Evolutionary conservation across 2,113 vertebrate genomes (phyloP), one percentile per base, ranked within the genome.

Genomic region (Camelus dromedarius): DNA sequence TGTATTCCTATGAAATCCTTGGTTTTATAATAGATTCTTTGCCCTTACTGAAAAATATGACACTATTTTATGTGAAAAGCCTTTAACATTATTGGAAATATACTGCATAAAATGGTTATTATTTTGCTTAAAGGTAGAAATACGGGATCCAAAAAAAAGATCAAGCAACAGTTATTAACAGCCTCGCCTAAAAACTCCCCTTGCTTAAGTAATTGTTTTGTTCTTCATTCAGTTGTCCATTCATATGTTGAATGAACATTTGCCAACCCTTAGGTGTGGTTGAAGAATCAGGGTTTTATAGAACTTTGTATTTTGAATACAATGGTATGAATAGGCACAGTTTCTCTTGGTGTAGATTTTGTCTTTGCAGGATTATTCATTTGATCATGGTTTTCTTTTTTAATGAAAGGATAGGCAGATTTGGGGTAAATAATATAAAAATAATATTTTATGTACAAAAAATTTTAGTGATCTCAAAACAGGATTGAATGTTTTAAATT

Each of bases 61-160:
- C 35, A 70, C 2, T 19, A 3, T 72, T 75, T 26, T 70, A n/a
- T 90, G 19, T 93, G 52, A 69, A 92, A 79, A 62, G 1, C 2
- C 50, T 79, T 77, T 58, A 50, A 28, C 2, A 22, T 42, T 80
- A 77, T 82, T 92, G 6, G 19, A 73, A 64, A 76, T 69, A 46
- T 32, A 32, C 2, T 56, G 1, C 8, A 6, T 35, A 54, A 35
- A 72, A 7, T 50, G 3, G 46, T 64, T 56, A 54, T 93, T 86
- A 54, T 92, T 95, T 96, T 89, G 14, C 38, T 95, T 80, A 18
- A 64, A 89, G 35, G 46, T 94, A 2, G n/a, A 90, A 84, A 89
- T 62, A 48, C 6, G 75, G 9, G 12, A 9, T 77, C 26, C 26
- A 20, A 48, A 58, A 80, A 80, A 85, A 20, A 46, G 12, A 90